Percentiles rank a stretch among this genome's conserved stretches.
phyloP scores from a whole-genome alignment of 2,113 vertebrate species.

The Malurus elegans region DNA sequence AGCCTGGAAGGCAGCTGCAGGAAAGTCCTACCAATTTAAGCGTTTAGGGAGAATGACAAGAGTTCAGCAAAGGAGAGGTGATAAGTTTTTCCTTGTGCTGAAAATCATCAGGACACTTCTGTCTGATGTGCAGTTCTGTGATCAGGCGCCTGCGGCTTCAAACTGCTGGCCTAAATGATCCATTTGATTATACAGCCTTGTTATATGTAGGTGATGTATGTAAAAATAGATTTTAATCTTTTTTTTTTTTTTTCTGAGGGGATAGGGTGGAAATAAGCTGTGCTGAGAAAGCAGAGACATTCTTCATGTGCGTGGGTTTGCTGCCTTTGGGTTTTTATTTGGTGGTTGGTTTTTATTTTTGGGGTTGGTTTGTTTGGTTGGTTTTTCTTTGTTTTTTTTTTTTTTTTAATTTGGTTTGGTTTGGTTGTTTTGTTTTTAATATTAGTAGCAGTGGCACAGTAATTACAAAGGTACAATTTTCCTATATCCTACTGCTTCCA shows the following conservation, averaged over 20 bases:
- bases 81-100: neutral
- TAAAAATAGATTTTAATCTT: neutral
- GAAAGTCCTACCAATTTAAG: neutral
- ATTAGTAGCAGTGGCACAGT: neutral
- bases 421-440: neutral
- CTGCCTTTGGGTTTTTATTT: neutral
- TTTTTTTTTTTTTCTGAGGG: neutral
- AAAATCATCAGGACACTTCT: neutral
- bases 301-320: neutral
- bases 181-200: neutral
- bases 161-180: neutral
- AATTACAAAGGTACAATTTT: neutral
- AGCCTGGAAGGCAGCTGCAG: neutral
- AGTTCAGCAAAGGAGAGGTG: neutral
- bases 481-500: neutral
- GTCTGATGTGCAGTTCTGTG: neutral
- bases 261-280: neutral
- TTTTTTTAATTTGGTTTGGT: neutral
- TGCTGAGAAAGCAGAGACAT: rapidly evolving
- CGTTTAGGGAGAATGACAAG: neutral
- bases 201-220: neutral
- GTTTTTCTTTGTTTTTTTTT: neutral
- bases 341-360: neutral
- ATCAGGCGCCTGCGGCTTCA: neutral
- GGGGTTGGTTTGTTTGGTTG: neutral